Evolutionary conservation across 2,797 vertebrate species (phyloP).

Genomic region (Sparidentex hasta): DNA sequence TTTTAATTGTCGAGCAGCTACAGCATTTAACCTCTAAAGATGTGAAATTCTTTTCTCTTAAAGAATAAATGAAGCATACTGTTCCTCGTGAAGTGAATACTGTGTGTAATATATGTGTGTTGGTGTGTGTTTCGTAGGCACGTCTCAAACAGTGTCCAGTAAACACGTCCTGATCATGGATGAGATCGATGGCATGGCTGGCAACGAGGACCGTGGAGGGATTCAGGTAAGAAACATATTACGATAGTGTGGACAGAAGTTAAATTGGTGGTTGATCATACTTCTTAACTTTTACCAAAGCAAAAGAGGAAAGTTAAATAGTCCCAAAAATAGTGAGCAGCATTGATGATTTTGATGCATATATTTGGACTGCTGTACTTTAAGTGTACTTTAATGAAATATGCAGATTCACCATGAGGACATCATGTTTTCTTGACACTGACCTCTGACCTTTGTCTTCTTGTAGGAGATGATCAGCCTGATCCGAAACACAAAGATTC

Average conservation of each 20-base stretch:
- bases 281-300: neutral
- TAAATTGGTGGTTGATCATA: neutral
- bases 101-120: neutral
- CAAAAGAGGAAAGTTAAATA: no score
- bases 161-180: constrained; percentile 98
- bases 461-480: constrained; percentile 93
- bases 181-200: constrained; percentile 99
- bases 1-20: constrained; percentile 3
- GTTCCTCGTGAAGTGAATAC: neutral
- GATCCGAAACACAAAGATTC: constrained; percentile 94
- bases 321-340: no score
- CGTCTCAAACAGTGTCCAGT: constrained; percentile 86
- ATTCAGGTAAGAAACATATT: constrained; percentile 89
- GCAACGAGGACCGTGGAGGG: constrained; percentile 96
- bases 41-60: neutral
- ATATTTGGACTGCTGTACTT: no score
- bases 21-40: neutral
- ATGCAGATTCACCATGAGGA: neutral
- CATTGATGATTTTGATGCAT: no score
- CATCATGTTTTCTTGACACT: neutral
- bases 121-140: constrained; percentile 78
- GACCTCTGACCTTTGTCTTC: constrained; percentile 17
- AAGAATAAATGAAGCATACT: neutral
- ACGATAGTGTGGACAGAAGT: neutral
- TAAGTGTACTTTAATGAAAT: no score